These are phyloP conservation scores for Netelia virgata DNA, from an alignment of 2,888 invertebrate species.

Conservation along the genomic window DNA sequence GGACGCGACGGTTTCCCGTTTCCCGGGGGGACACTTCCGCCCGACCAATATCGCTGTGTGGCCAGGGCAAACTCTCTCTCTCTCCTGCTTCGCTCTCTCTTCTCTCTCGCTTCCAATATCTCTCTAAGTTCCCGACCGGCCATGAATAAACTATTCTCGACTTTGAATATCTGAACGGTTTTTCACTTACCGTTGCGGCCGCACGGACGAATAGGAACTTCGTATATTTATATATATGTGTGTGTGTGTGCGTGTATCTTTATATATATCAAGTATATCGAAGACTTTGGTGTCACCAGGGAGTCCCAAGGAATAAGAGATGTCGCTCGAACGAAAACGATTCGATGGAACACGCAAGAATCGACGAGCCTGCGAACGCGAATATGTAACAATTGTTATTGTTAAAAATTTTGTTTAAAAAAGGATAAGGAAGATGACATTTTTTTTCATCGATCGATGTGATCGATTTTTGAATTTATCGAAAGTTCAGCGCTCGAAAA, in stretches of 20 bases:
- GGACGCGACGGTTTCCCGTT: conserved; percentile 78
- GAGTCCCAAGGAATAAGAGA: conserved; percentile 11
- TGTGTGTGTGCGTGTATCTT: too few relatives aligned
- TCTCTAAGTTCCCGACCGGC: conserved; percentile 83
- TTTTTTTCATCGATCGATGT: not conserved
- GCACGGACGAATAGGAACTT: conserved; percentile 22
- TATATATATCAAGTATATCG: not conserved
- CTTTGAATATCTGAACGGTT: conserved; percentile 84
- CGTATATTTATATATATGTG: not conserved
- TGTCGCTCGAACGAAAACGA: conserved; percentile 28
- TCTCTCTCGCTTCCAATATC: conserved; percentile 82
- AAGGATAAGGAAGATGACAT: not conserved
- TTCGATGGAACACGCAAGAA: conserved; percentile 8
- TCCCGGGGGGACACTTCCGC: conserved; percentile 85
- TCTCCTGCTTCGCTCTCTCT: conserved; percentile 60
- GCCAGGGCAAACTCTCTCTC: conserved; percentile 57
- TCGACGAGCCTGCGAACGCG: conserved; percentile 10
- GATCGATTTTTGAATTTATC: too few relatives aligned
- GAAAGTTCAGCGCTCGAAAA: too few relatives aligned
- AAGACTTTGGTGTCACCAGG: conserved; percentile 28
- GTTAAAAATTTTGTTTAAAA: not conserved
- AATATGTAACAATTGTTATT: not conserved
- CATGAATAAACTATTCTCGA: conserved; percentile 85
- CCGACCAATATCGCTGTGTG: conserved; percentile 82
- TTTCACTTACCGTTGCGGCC: conserved; percentile 33